Conservation (phyloP, 2,888 invertebrate genomes). For the Kuschelorhynchus macadamiae region DNA sequence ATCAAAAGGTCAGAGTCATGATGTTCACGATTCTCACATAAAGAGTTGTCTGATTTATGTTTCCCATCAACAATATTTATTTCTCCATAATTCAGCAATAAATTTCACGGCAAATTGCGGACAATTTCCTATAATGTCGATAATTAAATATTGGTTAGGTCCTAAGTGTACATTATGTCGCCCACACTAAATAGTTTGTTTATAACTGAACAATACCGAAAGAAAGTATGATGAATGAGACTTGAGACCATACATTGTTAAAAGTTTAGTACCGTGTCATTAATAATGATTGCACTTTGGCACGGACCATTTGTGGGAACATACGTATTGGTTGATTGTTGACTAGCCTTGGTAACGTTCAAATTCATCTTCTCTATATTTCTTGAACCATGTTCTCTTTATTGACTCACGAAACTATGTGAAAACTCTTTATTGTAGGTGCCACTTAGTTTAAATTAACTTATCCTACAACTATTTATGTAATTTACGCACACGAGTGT, state of each 20-base stretch:
- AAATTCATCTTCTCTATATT: too few relatives aligned
- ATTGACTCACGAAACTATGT: too few relatives aligned
- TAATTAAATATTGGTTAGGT: conserved; percentile 31
- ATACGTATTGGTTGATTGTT: too few relatives aligned
- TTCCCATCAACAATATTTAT: conserved; percentile 28
- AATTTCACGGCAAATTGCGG: conserved; percentile 22
- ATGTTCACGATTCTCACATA: conserved; percentile 40
- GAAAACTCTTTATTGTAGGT: too few relatives aligned
- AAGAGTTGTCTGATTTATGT: conserved; percentile 34
- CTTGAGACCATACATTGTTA: conserved; percentile 20
- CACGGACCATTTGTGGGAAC: too few relatives aligned
- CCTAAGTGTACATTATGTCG: conserved; percentile 25
- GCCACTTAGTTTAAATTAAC: too few relatives aligned
- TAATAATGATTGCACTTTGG: neutral
- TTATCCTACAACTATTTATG: too few relatives aligned
- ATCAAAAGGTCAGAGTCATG: conserved; percentile 7
- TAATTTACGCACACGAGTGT: too few relatives aligned
- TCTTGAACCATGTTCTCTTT: too few relatives aligned
- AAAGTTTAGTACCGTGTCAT: neutral
- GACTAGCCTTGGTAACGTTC: too few relatives aligned
- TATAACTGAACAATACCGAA: conserved; percentile 7
- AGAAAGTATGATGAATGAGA: conserved; percentile 21
- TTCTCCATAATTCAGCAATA: conserved; percentile 32
- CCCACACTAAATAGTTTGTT: conserved; percentile 21
- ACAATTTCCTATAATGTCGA: conserved; percentile 32